Conservation (phyloP, 2,797 vertebrate species). For the Todus mexicanus region DNA sequence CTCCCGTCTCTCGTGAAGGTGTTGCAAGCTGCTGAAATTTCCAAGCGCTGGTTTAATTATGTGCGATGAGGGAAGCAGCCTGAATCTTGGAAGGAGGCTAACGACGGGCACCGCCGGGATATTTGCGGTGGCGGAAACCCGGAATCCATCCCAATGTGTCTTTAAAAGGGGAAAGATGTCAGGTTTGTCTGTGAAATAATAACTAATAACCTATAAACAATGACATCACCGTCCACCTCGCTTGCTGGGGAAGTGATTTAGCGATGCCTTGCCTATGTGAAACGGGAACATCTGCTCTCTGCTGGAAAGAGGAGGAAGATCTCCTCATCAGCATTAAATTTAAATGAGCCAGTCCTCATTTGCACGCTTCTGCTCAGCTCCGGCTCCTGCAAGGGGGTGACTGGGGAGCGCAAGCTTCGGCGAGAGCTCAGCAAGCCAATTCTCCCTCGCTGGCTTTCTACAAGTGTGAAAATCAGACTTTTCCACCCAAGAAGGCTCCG, state of each 20-base stretch:
- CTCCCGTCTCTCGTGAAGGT: neutral
- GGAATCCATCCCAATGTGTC: neutral
- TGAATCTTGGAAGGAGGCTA: neutral
- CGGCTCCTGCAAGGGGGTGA: conserved; percentile 6
- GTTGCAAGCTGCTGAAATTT: conserved; percentile 16
- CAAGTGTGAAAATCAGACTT: neutral
- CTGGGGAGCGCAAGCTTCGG: neutral
- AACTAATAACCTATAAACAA: conserved; percentile 51
- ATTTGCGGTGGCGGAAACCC: neutral
- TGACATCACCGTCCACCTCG: conserved; percentile 23
- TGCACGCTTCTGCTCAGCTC: conserved; percentile 26
- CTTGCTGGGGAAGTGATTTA: conserved; percentile 58
- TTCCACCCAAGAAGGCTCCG: neutral
- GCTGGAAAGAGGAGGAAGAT: conserved; percentile 72
- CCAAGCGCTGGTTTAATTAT: conserved; percentile 25
- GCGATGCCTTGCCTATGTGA: conserved; percentile 11
- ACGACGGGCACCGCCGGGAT: neutral
- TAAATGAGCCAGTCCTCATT: conserved; percentile 67
- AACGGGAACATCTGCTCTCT: conserved; percentile 70
- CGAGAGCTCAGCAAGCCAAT: neutral
- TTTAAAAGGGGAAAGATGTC: conserved; percentile 54
- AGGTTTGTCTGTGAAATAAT: conserved; percentile 27
- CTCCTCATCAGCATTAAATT: conserved; percentile 74
- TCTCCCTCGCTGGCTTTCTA: neutral
- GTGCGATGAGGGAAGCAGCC: neutral